These are phyloP conservation scores for Cricetomys ansorgei DNA, from an alignment of 2,113 vertebrate species.

Conservation along the genomic window DNA sequence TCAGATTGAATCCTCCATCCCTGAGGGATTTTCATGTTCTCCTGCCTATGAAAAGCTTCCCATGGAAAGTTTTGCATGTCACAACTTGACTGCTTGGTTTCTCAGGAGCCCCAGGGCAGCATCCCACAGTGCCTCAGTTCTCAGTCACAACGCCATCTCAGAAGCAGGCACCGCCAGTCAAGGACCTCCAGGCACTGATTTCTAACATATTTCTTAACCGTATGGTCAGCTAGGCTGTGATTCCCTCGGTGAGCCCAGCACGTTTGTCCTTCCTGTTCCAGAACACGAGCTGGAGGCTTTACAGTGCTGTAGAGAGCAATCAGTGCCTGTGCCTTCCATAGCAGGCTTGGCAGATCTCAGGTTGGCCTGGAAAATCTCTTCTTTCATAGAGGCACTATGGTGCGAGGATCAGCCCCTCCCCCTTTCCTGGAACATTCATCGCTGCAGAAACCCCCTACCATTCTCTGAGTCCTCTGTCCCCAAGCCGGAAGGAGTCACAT, in stretches of 20 bases:
- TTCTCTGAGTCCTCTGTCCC: neutral
- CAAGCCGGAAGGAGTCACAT: neutral
- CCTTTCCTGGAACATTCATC: neutral
- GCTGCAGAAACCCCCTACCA: neutral
- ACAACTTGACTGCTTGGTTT: neutral
- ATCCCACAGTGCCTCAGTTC: neutral
- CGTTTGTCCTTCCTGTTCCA: no score
- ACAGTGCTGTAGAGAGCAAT: neutral
- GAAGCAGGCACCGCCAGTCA: neutral
- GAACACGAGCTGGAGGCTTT: neutral
- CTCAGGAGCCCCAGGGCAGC: neutral
- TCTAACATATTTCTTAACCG: neutral
- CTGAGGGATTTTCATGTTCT: neutral
- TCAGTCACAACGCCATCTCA: neutral
- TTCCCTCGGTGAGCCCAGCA: neutral
- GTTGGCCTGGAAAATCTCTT: neutral
- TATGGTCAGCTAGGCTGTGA: neutral
- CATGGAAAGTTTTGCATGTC: rapidly evolving
- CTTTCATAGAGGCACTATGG: neutral
- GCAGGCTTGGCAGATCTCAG: neutral
- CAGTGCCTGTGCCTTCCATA: neutral
- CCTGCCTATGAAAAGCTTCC: neutral
- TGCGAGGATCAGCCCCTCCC: neutral
- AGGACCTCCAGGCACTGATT: neutral
- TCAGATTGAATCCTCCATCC: neutral